A percentile compares a stretch with the other conserved stretches of the same genome.
phyloP scores from a whole-genome alignment of 2,888 invertebrate species.

The Nomada goodeniana region DNA sequence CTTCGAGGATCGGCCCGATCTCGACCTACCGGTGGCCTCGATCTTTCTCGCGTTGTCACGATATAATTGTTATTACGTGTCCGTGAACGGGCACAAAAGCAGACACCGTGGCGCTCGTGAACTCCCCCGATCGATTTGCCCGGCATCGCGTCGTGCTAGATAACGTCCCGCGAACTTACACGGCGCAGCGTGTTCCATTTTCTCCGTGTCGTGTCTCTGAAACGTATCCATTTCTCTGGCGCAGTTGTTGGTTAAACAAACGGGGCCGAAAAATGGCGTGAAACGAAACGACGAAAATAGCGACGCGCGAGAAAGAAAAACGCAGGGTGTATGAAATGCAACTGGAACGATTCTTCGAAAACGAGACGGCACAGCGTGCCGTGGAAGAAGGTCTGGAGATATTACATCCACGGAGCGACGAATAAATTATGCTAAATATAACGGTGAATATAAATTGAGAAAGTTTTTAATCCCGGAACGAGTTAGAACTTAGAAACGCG shows the following conservation, averaged over 20 bases:
- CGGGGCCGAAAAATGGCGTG: too few species aligned
- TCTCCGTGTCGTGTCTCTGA: not conserved
- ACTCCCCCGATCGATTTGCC: slow-evolving; percentile 54
- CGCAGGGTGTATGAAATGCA: too few species aligned
- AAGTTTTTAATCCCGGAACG: slow-evolving; percentile 10
- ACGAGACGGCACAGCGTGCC: too few species aligned
- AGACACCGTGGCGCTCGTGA: slow-evolving; percentile 58
- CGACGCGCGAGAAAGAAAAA: slow-evolving; percentile 13
- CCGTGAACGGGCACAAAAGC: slow-evolving; percentile 37
- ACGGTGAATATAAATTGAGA: not conserved
- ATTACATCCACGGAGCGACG: too few species aligned
- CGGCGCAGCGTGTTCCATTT: slow-evolving; percentile 40
- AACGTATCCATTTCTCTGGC: not conserved
- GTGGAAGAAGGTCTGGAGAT: too few species aligned
- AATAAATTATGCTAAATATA: not conserved
- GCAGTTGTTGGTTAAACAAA: not conserved
- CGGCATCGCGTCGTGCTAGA: slow-evolving; percentile 42
- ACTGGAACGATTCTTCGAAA: not conserved
- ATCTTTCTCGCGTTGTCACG: slow-evolving; percentile 43
- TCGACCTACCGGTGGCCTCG: slow-evolving; percentile 43
- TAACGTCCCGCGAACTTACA: slow-evolving; percentile 38
- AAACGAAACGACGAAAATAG: slow-evolving; percentile 21
- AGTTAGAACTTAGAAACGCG: not conserved
- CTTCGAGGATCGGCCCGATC: not conserved
- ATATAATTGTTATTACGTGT: slow-evolving; percentile 61